Evolutionary conservation across 2,113 vertebrate species (phyloP).

Genomic region (Neolamprologus kungweensis): DNA sequence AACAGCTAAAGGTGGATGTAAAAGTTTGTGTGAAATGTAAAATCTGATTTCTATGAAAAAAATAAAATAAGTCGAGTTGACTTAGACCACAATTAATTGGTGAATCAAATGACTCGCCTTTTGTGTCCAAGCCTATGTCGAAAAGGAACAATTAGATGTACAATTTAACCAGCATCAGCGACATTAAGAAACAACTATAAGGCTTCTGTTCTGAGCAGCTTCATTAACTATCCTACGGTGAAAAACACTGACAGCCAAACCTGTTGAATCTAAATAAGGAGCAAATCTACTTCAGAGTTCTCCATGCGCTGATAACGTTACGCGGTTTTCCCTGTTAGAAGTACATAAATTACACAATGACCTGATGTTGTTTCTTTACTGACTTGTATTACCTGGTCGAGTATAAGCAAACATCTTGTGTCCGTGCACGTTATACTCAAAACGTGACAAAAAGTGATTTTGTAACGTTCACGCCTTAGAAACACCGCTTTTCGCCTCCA

Average conservation of each 20-base stretch:
- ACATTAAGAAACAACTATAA: background rate
- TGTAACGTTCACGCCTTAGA: background rate
- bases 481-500: background rate
- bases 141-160: background rate
- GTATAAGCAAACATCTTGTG: background rate
- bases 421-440: background rate
- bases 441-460: background rate
- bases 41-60: background rate
- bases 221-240: background rate
- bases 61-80: background rate
- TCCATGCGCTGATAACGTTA: background rate
- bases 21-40: background rate
- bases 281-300: background rate
- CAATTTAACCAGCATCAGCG: background rate
- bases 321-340: background rate
- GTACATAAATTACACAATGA: background rate
- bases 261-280: conserved; percentile 42
- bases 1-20: background rate
- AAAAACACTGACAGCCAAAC: background rate
- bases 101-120: background rate
- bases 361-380: background rate
- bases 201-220: background rate
- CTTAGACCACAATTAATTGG: background rate
- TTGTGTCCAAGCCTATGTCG: background rate
- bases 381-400: background rate